Evolutionary conservation across 1,140 invertebrate genomes (phyloP).

Genomic region (Fopius arisanus): DNA sequence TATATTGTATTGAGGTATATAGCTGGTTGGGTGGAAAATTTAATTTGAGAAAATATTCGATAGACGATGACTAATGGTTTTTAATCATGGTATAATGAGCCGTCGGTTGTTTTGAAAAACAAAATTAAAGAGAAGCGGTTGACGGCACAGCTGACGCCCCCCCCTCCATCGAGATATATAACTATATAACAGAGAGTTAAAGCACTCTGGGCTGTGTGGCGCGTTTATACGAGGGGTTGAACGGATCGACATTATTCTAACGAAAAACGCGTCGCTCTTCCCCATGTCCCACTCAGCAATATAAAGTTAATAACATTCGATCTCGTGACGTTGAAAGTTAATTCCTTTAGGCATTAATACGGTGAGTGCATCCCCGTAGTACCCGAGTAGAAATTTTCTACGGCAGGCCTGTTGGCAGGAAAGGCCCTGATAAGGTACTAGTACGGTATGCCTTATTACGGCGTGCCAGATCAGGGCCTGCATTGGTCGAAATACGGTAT

Average conservation of each 20-base stretch:
- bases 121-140: slow-evolving; percentile 29
- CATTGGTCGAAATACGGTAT: no score
- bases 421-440: no score
- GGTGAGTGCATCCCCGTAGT: slow-evolving; percentile 55
- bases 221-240: slow-evolving; percentile 7
- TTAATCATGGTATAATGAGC: slow-evolving; percentile 36
- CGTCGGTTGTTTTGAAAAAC: slow-evolving; percentile 30
- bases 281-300: slow-evolving; percentile 45
- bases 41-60: background rate
- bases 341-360: slow-evolving; percentile 62
- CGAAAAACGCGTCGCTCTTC: slow-evolving; percentile 30
- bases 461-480: no score
- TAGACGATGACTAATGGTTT: slow-evolving; percentile 32
- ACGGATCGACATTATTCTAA: slow-evolving; percentile 49
- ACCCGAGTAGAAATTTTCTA: background rate
- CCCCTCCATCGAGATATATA: background rate
- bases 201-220: background rate
- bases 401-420: no score
- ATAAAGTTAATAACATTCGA: slow-evolving; percentile 62
- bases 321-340: slow-evolving; percentile 58
- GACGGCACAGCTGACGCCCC: slow-evolving; percentile 27
- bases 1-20: no score
- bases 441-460: no score
- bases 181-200: no score
- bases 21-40: no score